Evolutionary conservation across 2,888 invertebrate species (phyloP).

Genomic region (Monochamus alternatus): DNA sequence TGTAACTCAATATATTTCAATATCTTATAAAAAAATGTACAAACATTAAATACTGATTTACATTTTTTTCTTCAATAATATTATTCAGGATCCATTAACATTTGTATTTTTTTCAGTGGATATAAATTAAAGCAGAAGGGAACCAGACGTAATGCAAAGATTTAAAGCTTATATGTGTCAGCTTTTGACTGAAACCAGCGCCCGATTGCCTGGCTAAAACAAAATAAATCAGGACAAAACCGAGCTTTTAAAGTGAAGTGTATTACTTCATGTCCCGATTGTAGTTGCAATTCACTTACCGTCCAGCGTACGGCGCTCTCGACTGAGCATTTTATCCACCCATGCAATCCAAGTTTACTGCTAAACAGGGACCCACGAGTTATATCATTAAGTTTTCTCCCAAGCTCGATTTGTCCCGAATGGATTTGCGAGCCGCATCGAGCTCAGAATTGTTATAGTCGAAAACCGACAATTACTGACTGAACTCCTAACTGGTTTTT

Average conservation of each 20-base stretch:
- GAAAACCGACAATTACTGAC: conserved; percentile 53
- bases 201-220: neutral
- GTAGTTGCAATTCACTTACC: neutral
- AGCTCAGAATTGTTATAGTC: conserved; percentile 48
- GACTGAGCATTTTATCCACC: neutral
- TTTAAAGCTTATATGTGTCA: neutral
- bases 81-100: too few species aligned
- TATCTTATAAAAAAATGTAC: too few species aligned
- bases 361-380: conserved; percentile 23
- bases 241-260: neutral
- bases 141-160: neutral
- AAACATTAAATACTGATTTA: too few species aligned
- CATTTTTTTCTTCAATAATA: too few species aligned
- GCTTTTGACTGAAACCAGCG: neutral
- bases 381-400: conserved; percentile 49
- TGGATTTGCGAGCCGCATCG: conserved; percentile 51
- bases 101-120: neutral
- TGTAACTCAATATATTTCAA: too few species aligned
- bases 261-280: neutral
- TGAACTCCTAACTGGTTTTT: conserved; percentile 44
- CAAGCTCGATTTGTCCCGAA: conserved; percentile 48
- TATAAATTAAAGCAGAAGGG: neutral
- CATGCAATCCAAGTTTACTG: neutral
- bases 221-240: too few species aligned
- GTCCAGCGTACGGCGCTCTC: neutral